Percentiles rank a stretch among this genome's conserved stretches.
phyloP scores from a whole-genome alignment of 2,797 vertebrate species.

The Acridotheres tristis region DNA sequence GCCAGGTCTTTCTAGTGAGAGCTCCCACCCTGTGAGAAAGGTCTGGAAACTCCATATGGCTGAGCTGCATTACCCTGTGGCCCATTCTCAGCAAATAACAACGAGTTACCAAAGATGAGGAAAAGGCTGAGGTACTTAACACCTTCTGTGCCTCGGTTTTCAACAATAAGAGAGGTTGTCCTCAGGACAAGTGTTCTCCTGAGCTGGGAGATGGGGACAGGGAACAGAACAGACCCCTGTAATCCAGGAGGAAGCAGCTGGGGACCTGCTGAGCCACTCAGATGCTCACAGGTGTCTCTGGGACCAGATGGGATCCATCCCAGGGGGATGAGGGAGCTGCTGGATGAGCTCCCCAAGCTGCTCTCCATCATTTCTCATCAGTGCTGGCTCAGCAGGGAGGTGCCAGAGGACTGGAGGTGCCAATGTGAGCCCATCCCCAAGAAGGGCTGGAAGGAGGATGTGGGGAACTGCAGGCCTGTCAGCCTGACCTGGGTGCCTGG shows the following conservation, averaged over 20 bases:
- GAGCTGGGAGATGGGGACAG: background rate
- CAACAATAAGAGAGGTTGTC: background rate
- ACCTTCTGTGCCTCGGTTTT: background rate
- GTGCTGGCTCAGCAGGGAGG: no score
- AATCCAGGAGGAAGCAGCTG: background rate
- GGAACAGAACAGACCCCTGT: background rate
- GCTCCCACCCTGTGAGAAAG: background rate
- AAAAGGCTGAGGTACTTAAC: background rate
- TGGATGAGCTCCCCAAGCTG: no score
- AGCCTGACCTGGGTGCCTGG: background rate
- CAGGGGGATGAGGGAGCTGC: background rate
- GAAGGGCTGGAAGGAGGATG: background rate
- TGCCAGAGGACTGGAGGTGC: no score
- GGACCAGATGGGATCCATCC: background rate
- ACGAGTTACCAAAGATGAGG: background rate
- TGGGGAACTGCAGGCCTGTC: no score
- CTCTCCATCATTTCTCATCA: no score
- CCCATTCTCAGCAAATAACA: background rate
- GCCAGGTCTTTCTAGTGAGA: background rate
- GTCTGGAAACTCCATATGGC: background rate
- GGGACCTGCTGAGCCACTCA: background rate
- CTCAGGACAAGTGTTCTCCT: background rate
- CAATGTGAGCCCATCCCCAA: no score
- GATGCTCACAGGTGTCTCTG: background rate
- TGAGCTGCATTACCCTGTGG: background rate